A percentile compares a stretch with the other conserved stretches of the same genome.
Conservation (phyloP, 2,113 vertebrate species). For the Pelvicachromis taeniatus region DNA sequence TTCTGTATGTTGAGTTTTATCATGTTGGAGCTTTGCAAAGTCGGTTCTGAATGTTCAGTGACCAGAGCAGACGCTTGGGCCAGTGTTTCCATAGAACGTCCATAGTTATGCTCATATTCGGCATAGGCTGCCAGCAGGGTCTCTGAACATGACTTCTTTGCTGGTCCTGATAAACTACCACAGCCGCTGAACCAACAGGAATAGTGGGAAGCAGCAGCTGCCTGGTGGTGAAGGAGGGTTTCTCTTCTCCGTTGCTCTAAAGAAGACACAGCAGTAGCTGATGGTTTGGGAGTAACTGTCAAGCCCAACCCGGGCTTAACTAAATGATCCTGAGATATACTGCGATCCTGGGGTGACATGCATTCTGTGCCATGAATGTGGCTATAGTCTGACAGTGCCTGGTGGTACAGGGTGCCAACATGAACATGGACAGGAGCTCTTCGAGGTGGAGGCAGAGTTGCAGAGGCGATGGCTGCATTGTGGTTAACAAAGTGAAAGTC, state of each 20-base stretch:
- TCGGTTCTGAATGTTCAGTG: constrained; percentile 47
- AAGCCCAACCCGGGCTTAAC: constrained; percentile 55
- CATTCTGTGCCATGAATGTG: constrained; percentile 74
- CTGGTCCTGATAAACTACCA: constrained; percentile 18
- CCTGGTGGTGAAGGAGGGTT: constrained; percentile 74
- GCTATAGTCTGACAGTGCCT: constrained; percentile 84
- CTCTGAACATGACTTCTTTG: constrained; percentile 77
- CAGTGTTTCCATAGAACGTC: constrained; percentile 80
- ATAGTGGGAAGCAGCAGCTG: constrained; percentile 45
- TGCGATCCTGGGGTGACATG: constrained; percentile 78
- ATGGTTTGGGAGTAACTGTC: constrained; percentile 9
- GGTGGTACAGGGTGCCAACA: constrained; percentile 73
- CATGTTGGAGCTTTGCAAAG: not conserved
- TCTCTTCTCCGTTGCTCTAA: constrained; percentile 63
- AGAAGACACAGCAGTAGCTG: not conserved
- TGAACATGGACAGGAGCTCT: constrained; percentile 32
- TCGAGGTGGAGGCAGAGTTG: constrained; percentile 58
- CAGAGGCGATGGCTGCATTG: constrained; percentile 74
- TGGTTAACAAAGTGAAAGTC: constrained; percentile 75
- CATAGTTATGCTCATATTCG: constrained; percentile 71
- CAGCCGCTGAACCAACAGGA: constrained; percentile 40
- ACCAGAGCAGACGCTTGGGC: constrained; percentile 74
- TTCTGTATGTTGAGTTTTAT: constrained; percentile 7
- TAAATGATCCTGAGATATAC: constrained; percentile 83
- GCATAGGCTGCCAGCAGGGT: constrained; percentile 75